Conservation (phyloP, 2,113 vertebrate species). For the Trinectes maculatus region DNA sequence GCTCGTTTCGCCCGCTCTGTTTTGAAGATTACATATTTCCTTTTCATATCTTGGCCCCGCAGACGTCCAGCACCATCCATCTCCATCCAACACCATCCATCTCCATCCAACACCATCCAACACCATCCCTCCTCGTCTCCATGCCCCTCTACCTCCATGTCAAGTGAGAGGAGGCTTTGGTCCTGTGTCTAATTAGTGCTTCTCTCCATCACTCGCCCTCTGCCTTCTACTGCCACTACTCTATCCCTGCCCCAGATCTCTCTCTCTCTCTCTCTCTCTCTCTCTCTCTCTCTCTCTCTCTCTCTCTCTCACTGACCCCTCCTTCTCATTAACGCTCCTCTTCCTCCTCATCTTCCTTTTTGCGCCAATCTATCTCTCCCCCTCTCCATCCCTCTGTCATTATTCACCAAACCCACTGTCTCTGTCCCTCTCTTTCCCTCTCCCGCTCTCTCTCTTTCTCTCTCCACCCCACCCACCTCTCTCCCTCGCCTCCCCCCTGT, state of each 20-base stretch:
- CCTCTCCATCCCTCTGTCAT: conserved; percentile 57
- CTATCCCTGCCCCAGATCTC: conserved; percentile 71
- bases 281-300: conserved; percentile 53
- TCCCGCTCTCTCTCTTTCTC: background rate
- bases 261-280: conserved; percentile 39
- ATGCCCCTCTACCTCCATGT: conserved; percentile 44
- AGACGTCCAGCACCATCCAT: conserved; percentile 65
- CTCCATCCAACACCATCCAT: no score
- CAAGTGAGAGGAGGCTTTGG: conserved; percentile 56
- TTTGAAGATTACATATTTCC: conserved; percentile 76
- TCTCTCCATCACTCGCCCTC: conserved; percentile 72
- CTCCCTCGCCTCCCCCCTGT: conserved; percentile 27
- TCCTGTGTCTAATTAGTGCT: conserved; percentile 74
- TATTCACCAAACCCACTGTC: conserved; percentile 38
- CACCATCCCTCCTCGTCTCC: conserved; percentile 37
- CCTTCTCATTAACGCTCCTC: conserved; percentile 67
- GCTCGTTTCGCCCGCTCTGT: conserved; percentile 44
- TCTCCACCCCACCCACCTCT: background rate
- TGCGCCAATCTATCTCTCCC: conserved; percentile 58
- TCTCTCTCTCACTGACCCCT: conserved; percentile 57
- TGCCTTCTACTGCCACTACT: conserved; percentile 55
- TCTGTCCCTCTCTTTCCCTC: conserved; percentile 24
- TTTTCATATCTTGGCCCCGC: conserved; percentile 74
- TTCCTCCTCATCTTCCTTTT: conserved; percentile 56
- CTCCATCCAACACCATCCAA: conserved; percentile 59